Conservation (phyloP, 2,888 invertebrate species). For the Synanthedon vespiformis region DNA sequence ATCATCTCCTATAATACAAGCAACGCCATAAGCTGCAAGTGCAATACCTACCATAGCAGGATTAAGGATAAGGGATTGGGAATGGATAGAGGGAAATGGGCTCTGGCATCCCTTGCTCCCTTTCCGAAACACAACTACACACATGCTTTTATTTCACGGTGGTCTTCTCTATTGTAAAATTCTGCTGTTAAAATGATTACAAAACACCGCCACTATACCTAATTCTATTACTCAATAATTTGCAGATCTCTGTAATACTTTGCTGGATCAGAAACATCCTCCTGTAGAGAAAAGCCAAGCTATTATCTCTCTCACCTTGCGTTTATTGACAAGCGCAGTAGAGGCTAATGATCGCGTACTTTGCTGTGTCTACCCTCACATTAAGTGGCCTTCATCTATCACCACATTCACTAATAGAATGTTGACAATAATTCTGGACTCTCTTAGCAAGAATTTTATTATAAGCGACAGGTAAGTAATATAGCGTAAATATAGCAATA, state of each 20-base stretch:
- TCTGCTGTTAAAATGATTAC: too few relatives aligned
- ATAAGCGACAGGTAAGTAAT: conserved; percentile 36
- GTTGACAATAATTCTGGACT: conserved; percentile 27
- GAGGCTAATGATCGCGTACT: conserved; percentile 9
- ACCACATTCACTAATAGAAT: conserved; percentile 24
- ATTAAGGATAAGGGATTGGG: too few relatives aligned
- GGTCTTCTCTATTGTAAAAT: too few relatives aligned
- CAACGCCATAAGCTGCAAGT: too few relatives aligned
- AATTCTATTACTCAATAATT: neutral
- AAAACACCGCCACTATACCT: neutral
- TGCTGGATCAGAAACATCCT: conserved; percentile 33
- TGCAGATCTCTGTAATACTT: conserved; percentile 38
- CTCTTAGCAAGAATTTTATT: conserved; percentile 31
- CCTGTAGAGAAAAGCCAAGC: conserved; percentile 43
- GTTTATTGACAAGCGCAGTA: conserved; percentile 31
- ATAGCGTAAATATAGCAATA: too few relatives aligned
- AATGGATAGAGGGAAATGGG: too few relatives aligned
- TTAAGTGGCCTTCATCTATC: conserved; percentile 36
- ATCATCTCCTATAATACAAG: too few relatives aligned
- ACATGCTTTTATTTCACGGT: too few relatives aligned
- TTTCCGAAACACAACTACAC: too few relatives aligned
- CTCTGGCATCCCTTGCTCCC: too few relatives aligned
- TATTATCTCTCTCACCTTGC: conserved; percentile 29
- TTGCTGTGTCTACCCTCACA: conserved; percentile 39
- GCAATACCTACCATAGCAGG: too few relatives aligned